These are phyloP conservation scores for Nothoprocta pentlandii DNA, from an alignment of 2,113 vertebrate genomes.

Conservation along the genomic window DNA sequence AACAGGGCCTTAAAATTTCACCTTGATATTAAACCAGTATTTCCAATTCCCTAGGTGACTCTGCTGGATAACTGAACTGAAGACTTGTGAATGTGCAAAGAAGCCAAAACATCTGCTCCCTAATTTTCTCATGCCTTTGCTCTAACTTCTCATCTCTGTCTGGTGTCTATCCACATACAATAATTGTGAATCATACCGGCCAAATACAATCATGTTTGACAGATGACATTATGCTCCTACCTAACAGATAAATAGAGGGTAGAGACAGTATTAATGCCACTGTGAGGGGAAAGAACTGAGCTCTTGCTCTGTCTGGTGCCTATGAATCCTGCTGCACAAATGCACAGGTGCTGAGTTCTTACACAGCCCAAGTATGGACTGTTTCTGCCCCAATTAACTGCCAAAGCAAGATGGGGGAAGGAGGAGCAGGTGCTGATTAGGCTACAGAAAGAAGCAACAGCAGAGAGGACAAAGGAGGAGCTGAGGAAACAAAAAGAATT, in stretches of 20 bases:
- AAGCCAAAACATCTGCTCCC: not conserved
- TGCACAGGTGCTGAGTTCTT: not conserved
- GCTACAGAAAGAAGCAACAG: not conserved
- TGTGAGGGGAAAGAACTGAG: not conserved
- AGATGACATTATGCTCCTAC: not conserved
- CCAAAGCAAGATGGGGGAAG: not conserved
- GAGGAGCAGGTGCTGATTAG: not conserved
- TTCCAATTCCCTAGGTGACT: not conserved
- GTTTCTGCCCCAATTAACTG: not conserved
- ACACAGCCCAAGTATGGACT: not conserved
- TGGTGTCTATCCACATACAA: not conserved
- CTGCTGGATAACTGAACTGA: not conserved
- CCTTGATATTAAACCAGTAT: not conserved
- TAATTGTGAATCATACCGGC: not conserved
- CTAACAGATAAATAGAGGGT: not conserved
- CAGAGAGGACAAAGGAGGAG: not conserved
- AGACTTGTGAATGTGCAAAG: not conserved
- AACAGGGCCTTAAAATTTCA: not conserved
- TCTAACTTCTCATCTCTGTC: not conserved
- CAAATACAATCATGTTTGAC: not conserved
- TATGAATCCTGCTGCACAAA: not conserved
- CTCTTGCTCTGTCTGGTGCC: not conserved
- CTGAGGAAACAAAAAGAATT: not conserved
- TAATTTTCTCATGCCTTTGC: not conserved
- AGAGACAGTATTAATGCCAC: not conserved